phyloP scores from a whole-genome alignment of 2,888 invertebrate genomes.

The Rhodophaea formosa region DNA sequence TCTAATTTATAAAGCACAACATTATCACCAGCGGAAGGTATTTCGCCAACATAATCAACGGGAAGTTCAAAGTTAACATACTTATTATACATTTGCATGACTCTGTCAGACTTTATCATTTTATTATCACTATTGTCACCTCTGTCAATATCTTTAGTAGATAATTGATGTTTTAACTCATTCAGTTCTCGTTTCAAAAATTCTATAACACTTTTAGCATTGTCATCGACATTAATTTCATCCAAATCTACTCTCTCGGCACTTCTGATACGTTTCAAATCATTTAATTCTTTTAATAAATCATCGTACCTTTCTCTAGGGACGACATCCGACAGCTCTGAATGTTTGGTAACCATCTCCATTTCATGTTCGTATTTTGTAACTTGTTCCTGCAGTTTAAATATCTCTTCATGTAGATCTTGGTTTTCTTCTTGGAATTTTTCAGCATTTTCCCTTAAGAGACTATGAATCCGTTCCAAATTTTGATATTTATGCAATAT shows the following conservation, averaged over 20 bases:
- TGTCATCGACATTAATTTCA: constrained; percentile 74
- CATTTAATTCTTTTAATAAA: constrained; percentile 56
- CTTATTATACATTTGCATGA: constrained; percentile 70
- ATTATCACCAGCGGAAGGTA: constrained; percentile 62
- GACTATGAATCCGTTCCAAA: constrained; percentile 66
- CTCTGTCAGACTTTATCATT: constrained; percentile 58
- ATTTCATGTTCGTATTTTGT: constrained; percentile 72
- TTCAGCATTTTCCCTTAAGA: constrained; percentile 71
- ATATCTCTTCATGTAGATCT: constrained; percentile 75
- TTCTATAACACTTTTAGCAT: constrained; percentile 75
- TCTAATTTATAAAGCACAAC: constrained; percentile 71
- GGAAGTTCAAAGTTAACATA: constrained; percentile 75
- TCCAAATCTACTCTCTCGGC: constrained; percentile 58
- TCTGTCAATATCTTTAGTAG: constrained; percentile 45
- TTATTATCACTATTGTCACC: constrained; percentile 46
- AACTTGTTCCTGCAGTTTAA: constrained; percentile 71
- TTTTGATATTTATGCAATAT: constrained; percentile 72
- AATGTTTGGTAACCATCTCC: constrained; percentile 55
- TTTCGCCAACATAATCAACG: constrained; percentile 71
- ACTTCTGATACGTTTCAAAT: constrained; percentile 54
- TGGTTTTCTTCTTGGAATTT: constrained; percentile 79
- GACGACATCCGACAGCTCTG: constrained; percentile 52
- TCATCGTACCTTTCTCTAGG: constrained; percentile 63
- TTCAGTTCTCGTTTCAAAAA: constrained; percentile 71
- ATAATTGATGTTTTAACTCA: constrained; percentile 63